Percentiles rank a stretch among this genome's conserved stretches.
phyloP scores from a whole-genome alignment of 2,113 vertebrate species.

The Todiramphus chloris region DNA sequence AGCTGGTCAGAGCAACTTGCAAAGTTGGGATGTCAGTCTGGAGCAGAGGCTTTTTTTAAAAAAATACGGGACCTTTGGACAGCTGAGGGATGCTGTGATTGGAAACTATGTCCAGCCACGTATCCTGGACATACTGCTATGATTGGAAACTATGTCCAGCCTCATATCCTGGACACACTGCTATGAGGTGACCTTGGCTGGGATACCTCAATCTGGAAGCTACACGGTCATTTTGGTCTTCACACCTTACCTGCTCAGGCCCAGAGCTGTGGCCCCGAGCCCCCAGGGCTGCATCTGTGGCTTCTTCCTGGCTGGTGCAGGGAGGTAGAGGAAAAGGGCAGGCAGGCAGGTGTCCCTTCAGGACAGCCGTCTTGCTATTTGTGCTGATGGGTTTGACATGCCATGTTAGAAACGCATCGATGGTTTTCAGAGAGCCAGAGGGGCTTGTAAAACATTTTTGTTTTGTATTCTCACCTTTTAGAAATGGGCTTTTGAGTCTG shows the following conservation, averaged over 20 bases:
- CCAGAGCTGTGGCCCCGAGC: not conserved
- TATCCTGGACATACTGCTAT: not conserved
- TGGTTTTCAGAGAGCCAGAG: not conserved
- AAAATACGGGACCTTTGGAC: not conserved
- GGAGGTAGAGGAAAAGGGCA: not conserved
- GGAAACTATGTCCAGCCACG: not conserved
- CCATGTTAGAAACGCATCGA: not conserved
- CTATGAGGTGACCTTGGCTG: not conserved
- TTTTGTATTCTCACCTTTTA: not conserved
- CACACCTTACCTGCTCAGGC: not conserved
- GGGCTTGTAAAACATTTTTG: not conserved
- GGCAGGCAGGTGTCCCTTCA: not conserved
- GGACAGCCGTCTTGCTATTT: not conserved
- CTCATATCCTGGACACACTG: not conserved
- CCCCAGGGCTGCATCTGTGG: accelerated
- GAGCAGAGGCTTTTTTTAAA: not conserved
- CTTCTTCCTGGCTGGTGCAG: not conserved
- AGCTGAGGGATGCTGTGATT: not conserved
- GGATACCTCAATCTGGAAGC: not conserved
- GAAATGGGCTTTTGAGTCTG: not conserved
- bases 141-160: not conserved
- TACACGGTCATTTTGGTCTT: not conserved
- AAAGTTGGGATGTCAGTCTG: accelerated
- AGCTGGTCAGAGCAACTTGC: not conserved
- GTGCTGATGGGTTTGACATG: not conserved